Conservation (phyloP, 2,888 invertebrate genomes). For the Quadroppia sp. region DNA sequence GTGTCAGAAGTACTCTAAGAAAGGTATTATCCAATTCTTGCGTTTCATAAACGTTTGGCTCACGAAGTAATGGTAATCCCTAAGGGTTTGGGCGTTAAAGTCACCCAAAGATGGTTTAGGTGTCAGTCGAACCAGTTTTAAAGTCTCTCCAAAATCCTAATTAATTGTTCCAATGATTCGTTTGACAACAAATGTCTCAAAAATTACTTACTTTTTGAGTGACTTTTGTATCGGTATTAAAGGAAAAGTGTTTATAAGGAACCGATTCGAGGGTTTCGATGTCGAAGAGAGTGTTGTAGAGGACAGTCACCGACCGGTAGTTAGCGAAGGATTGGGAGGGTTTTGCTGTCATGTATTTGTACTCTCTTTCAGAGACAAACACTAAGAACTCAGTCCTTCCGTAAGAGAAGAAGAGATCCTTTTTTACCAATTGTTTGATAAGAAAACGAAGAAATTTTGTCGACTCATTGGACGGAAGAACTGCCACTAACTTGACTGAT, state of each 20-base stretch:
- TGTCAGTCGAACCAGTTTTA: conserved; percentile 32
- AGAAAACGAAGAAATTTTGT: neutral
- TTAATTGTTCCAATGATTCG: neutral
- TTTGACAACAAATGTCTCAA: neutral
- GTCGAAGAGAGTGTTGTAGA: conserved; percentile 68
- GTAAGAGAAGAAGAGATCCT: neutral
- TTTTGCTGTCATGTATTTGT: conserved; percentile 44
- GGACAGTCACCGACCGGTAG: conserved; percentile 60
- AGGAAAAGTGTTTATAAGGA: neutral
- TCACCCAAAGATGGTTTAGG: conserved; percentile 39
- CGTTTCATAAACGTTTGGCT: conserved; percentile 62
- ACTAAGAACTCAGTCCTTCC: conserved; percentile 21
- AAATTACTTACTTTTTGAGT: neutral
- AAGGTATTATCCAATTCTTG: conserved; percentile 63
- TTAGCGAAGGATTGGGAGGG: conserved; percentile 57
- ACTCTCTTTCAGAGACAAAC: neutral
- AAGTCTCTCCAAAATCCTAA: neutral
- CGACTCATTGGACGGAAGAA: neutral
- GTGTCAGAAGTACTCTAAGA: conserved; percentile 62
- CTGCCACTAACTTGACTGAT: neutral
- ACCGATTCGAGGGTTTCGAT: conserved; percentile 51
- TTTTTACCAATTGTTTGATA: neutral
- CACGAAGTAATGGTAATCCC: conserved; percentile 67
- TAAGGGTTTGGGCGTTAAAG: conserved; percentile 54
- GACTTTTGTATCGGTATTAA: neutral